phyloP scores from a whole-genome alignment of 2,113 vertebrate species.

The Spea bombifrons region DNA sequence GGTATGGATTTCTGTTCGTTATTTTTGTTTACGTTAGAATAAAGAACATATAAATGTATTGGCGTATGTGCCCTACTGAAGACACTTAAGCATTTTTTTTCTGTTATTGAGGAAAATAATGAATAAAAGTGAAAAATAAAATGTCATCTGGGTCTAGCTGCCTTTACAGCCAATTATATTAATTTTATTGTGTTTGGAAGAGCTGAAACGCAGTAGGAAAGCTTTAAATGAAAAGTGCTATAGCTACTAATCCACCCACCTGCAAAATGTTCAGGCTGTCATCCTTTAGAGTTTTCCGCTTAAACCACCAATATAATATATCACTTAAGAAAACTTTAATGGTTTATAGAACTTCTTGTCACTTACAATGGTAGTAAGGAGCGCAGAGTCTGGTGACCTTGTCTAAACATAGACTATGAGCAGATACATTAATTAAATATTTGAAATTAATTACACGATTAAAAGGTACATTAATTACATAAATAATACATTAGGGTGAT shows the following conservation, averaged over 20 bases:
- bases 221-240: background rate
- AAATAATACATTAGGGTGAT: too few relatives aligned
- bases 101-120: background rate
- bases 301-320: background rate
- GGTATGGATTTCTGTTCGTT: too few relatives aligned
- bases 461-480: too few relatives aligned
- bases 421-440: too few relatives aligned
- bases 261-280: background rate
- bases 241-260: background rate
- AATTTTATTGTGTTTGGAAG: background rate
- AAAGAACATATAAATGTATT: too few relatives aligned
- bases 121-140: background rate
- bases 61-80: too few relatives aligned
- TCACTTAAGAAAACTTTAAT: background rate
- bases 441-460: too few relatives aligned
- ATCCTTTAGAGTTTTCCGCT: background rate
- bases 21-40: too few relatives aligned
- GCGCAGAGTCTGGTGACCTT: too few relatives aligned
- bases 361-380: background rate
- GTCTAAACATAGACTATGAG: too few relatives aligned
- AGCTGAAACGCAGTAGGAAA: background rate
- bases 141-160: background rate
- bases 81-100: too few relatives aligned
- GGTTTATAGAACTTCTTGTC: background rate
- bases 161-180: background rate